Base-by-base conservation (phyloP, 23 tunicate genomes). In the Phallusia fumigata region DNA sequence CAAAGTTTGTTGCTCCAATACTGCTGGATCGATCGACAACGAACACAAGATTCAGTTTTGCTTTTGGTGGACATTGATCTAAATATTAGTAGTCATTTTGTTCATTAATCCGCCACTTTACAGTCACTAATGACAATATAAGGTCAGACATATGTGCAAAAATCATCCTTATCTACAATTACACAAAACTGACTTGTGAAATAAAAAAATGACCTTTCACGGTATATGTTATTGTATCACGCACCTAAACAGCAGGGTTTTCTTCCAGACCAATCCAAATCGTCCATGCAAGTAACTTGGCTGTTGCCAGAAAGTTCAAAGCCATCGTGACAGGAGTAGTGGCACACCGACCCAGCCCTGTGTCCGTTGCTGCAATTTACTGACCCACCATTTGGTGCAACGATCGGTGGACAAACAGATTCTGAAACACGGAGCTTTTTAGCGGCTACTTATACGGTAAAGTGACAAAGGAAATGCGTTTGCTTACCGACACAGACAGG, bases 11-110 rank as follows among this genome's bases (percentile, higher is more conserved):
- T 28, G 32, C 72, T 35, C 91, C 91, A 35, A 88, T 84, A 33
- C 91, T 88, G 83, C 91, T 76, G 30, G 91, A 88, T 36, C 91
- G 83, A 52, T 88, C 91, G 64, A 88, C 19, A 21, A 88, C 73
- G 51, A 76, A 88, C 30, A 88, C 83, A 10, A 88, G 79, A 77
- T 88, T 76, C 78, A 88, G 83, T 76, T 81, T 45, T 35, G 91
- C 91, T 0, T 81, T 83, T 40, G 91, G 91, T 21, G 91, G 86
- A 65, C 91, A 88, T 18, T 82, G 58, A 64, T 88, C 91, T 88
- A 82, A 36, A 53, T 52, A n/a, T n/a, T 15, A 34, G 24, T 0
- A 78, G 19, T n/a, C n/a, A n/a, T n/a, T n/a, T n/a, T n/a, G n/a
- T n/a, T n/a, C n/a, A n/a, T n/a, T n/a, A n/a, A n/a, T n/a, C n/a